Percentiles rank a stretch among this genome's conserved stretches.
phyloP scores from a whole-genome alignment of 92 coral and sea anemone genomes.

The Pocillopora grandis region DNA sequence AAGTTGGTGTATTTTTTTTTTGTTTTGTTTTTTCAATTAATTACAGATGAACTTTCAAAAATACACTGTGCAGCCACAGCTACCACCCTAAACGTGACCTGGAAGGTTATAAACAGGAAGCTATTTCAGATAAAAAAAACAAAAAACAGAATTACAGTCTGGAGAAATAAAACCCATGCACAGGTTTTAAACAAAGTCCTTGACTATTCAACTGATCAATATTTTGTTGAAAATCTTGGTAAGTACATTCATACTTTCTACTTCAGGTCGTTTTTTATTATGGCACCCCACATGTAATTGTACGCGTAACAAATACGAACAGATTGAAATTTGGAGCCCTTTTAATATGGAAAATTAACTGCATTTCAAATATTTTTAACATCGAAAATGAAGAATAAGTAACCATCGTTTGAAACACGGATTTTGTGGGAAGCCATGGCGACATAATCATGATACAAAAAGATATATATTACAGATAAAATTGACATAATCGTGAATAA shows the following conservation, averaged over 20 bases:
- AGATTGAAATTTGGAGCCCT: too few relatives aligned
- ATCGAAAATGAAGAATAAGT: too few relatives aligned
- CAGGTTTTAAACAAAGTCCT: constrained; percentile 8
- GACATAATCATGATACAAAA: too few relatives aligned
- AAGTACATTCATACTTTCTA: neutral
- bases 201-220: constrained; percentile 25
- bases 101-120: constrained; percentile 34
- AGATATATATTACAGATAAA: too few relatives aligned
- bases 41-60: constrained; percentile 45
- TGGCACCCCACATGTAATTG: too few relatives aligned
- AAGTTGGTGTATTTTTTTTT: neutral
- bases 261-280: too few relatives aligned
- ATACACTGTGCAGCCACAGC: constrained; percentile 34
- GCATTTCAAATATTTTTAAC: too few relatives aligned
- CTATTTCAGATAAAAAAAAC: constrained; percentile 17
- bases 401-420: too few relatives aligned
- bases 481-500: too few relatives aligned
- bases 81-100: constrained; percentile 51
- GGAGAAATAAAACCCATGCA: neutral
- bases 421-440: too few relatives aligned
- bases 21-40: neutral
- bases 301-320: too few relatives aligned
- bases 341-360: too few relatives aligned
- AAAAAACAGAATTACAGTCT: constrained; percentile 19
- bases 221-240: constrained; percentile 37